Base-by-base conservation (phyloP, 2,888 invertebrate genomes). In the Frankliniella fusca region DNA sequence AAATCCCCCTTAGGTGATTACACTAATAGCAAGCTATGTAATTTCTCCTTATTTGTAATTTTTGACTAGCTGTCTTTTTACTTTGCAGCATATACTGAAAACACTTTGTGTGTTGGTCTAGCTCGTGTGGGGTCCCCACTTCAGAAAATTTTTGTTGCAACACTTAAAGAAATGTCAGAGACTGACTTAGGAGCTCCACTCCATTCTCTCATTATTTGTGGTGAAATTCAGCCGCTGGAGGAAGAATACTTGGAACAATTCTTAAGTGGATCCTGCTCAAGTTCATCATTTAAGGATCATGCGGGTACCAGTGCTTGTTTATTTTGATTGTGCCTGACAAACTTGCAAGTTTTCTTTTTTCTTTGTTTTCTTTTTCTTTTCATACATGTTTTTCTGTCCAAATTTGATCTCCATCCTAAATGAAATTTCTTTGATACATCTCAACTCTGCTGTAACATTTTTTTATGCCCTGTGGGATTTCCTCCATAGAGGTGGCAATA, bases 131-230 rank as follows among this genome's bases (percentile, higher is more conserved):
- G 99, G 18, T 93, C 95, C 83, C 91, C 93, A 23, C 93, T 93
- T 86, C 96, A 97, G 89, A 89, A 91, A 86, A 95, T 99, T 85
- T 89, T 92, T 20, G 94, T 92, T 70, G 93, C 93, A 86, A 91
- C 93, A 15, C 89, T 99, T 84, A 88, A 91, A 84, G 91, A 93
- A 84, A 94, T 99, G 95, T 88, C 90, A 81, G 86, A 89, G 28
- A 88, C 88, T 80, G 93, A 95, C 86, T 90, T 99, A 84, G 99
- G 99, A 8, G 90, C 91, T 65, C 99, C 99, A 0, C 90, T 99
- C 80, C 99, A 99, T 89, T 98, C 97, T 80, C 90, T 99, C 80
- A 93, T 99, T 82, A 93, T 99, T 86, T 93, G 95, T 83, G 95
- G 95, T 76, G 91, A 93, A 85, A 90, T 98, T 87, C 99, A 99